Evolutionary conservation across 2,113 vertebrate genomes (phyloP).

Genomic region (Dolichallabes microphthalmus): DNA sequence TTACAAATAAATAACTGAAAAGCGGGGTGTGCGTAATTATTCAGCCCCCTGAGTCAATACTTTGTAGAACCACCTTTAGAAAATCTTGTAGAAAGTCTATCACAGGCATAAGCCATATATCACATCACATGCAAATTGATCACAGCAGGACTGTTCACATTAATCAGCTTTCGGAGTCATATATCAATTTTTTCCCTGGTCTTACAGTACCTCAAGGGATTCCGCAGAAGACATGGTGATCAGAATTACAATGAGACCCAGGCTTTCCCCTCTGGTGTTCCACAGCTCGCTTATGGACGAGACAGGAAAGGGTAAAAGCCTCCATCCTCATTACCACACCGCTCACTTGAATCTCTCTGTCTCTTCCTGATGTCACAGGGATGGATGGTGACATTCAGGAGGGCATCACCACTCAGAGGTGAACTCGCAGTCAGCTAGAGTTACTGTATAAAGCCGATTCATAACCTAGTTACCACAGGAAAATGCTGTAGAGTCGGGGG

Average conservation of each 20-base stretch:
- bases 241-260: conserved; percentile 15
- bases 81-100: not conserved
- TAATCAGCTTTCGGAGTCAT: not conserved
- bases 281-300: not conserved
- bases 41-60: too few species aligned
- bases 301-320: conserved; percentile 17
- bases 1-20: too few species aligned
- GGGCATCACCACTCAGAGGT: conserved; percentile 1
- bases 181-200: not conserved
- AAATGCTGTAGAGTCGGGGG: not conserved
- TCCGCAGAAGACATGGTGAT: not conserved
- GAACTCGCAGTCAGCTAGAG: not conserved
- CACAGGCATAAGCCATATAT: not conserved
- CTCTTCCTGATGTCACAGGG: conserved; percentile 27
- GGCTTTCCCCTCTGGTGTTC: not conserved
- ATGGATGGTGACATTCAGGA: conserved; percentile 34
- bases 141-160: not conserved
- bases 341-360: not conserved
- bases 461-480: not conserved
- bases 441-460: not conserved
- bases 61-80: too few species aligned
- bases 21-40: too few species aligned
- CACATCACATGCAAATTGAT: not conserved
- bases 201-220: not conserved
- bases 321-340: not conserved